Evolutionary conservation across 2,888 invertebrate genomes (phyloP), one percentile per base, ranked within the genome.

Genomic region (Pyrrhosoma nymphula): DNA sequence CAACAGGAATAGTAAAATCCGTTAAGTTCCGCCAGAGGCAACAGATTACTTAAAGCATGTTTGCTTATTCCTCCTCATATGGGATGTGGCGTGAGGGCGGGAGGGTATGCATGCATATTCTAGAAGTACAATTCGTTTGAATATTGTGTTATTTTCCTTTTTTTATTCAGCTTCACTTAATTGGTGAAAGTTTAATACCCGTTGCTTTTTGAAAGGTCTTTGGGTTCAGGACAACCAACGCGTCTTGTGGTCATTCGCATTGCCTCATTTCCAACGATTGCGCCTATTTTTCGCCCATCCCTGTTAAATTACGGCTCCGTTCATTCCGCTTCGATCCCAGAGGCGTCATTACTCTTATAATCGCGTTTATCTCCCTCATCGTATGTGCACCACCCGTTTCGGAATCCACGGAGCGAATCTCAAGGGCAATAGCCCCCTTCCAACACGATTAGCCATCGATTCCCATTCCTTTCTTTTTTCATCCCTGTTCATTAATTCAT

Each of bases 401-500:
- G 69, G 69, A 69, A 69, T n/a, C n/a, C n/a, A 69, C 69, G 26
- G 26, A n/a, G 69, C 69, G 69, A 69, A 26, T 23, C n/a, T 69
- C 69, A 69, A 69, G 69, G 69, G 69, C 69, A 69, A 69, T 69
- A n/a, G 69, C 16, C 23, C 88, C 26, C 35, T 18, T 23, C 20
- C 20, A 20, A 2, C 47, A 3, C 88, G 20, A 88, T 88, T 47
- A 39, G 23, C 39, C 39, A 47, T 47, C 88, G 39, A 47, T 88
- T 88, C 88, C 88, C 88, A 39, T 35, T 88, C 30, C 16, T 47
- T 8, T 8, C 8, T 14, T 47, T 47, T 88, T 88, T 88, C 47
- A 47, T 88, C 47, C 26, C 47, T 23, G 39, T 47, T 88, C 88
- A 88, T 88, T 69, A 69, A 69, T 69, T 69, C 69, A 88, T 88